A percentile compares a stretch with the other conserved stretches of the same genome.
Evolutionary conservation across 2,113 vertebrate species (phyloP).

Genomic region (Peucedramus taeniatus): DNA sequence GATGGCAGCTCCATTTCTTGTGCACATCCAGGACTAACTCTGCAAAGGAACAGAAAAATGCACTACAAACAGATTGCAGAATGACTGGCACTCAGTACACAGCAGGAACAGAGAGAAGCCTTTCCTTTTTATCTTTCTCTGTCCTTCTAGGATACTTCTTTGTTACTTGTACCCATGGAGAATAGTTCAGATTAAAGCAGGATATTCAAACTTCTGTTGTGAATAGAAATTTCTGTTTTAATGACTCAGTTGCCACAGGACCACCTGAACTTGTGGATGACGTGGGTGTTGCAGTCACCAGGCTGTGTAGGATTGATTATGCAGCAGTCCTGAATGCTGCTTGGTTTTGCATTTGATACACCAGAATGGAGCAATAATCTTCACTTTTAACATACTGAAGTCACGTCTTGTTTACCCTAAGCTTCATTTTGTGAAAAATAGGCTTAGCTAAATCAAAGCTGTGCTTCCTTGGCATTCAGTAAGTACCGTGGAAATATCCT

Average conservation of each 20-base stretch:
- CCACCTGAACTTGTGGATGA: neutral
- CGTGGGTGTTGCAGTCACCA: neutral
- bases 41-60: neutral
- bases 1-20: neutral
- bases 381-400: neutral
- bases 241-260: neutral
- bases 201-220: neutral
- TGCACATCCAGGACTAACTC: neutral
- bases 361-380: neutral
- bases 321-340: neutral
- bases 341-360: neutral
- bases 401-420: neutral
- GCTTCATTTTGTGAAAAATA: constrained; percentile 1
- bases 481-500: neutral
- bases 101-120: neutral
- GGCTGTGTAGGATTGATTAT: neutral
- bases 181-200: neutral
- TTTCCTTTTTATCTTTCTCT: neutral
- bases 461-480: neutral
- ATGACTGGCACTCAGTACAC: neutral
- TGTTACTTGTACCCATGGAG: neutral
- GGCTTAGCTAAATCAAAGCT: constrained; percentile 15
- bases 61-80: neutral
- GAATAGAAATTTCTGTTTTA: neutral
- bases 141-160: neutral